Conservation (phyloP, 2,113 vertebrate species). For the Bubo scandiacus region DNA sequence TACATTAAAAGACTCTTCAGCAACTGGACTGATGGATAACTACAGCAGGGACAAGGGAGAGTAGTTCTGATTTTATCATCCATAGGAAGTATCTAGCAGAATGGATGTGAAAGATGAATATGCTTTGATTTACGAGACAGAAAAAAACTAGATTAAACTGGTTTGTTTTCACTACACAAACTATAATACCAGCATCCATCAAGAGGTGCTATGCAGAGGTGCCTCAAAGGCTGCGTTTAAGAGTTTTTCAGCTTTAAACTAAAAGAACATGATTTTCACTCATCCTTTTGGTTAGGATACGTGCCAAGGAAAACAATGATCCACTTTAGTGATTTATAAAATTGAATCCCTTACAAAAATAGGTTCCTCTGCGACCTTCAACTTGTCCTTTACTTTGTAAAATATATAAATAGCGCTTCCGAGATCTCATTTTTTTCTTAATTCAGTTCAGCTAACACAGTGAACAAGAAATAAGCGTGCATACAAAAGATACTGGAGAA, state of each 20-base stretch:
- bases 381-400: not conserved
- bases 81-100: not conserved
- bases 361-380: not conserved
- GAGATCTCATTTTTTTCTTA: not conserved
- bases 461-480: not conserved
- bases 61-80: not conserved
- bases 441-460: not conserved
- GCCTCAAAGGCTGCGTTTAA: not conserved
- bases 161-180: not conserved
- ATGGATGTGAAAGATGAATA: not conserved
- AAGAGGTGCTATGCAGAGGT: not conserved
- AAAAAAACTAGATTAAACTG: not conserved
- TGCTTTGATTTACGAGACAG: not conserved
- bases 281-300: not conserved
- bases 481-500: not conserved
- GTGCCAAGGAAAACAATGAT: conserved; percentile 25
- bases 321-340: not conserved
- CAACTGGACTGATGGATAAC: not conserved
- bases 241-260: not conserved
- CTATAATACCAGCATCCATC: not conserved
- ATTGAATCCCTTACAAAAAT: not conserved
- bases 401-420: not conserved
- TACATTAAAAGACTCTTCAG: not conserved
- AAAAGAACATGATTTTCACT: not conserved
- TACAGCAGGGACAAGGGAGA: not conserved